phyloP scores from a whole-genome alignment of 30 jellyfish, hydroid and myxozoan species.

The Aurelia sp. region DNA sequence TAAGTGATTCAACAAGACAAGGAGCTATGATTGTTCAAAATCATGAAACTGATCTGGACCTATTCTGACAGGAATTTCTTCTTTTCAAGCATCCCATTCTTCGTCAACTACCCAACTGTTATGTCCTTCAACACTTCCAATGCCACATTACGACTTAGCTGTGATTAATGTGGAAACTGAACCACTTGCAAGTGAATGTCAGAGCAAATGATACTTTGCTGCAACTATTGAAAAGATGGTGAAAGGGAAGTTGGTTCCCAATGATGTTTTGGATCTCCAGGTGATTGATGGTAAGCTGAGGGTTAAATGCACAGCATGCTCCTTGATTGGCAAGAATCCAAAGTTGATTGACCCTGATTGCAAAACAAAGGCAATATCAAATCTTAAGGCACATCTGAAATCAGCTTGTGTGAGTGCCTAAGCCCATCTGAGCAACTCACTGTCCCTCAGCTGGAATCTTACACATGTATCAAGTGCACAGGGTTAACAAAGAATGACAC shows the following conservation, averaged over 20 bases:
- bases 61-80: too few species aligned
- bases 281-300: background rate
- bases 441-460: too few species aligned
- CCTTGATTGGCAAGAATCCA: background rate
- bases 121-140: too few species aligned
- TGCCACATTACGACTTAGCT: background rate
- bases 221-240: background rate
- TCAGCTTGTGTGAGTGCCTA: too few species aligned
- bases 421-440: too few species aligned
- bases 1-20: too few species aligned
- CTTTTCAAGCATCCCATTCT: too few species aligned
- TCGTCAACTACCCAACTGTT: too few species aligned
- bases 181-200: background rate
- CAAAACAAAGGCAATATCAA: background rate
- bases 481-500: background rate
- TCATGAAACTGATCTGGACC: too few species aligned
- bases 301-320: constrained; percentile 1
- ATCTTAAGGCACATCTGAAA: background rate
- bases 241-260: background rate
- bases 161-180: background rate
- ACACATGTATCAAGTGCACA: background rate
- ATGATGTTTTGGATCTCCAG: background rate
- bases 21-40: too few species aligned
- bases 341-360: background rate
- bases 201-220: background rate